phyloP scores from a whole-genome alignment of 2,888 invertebrate genomes.

The Lasiommata megera region DNA sequence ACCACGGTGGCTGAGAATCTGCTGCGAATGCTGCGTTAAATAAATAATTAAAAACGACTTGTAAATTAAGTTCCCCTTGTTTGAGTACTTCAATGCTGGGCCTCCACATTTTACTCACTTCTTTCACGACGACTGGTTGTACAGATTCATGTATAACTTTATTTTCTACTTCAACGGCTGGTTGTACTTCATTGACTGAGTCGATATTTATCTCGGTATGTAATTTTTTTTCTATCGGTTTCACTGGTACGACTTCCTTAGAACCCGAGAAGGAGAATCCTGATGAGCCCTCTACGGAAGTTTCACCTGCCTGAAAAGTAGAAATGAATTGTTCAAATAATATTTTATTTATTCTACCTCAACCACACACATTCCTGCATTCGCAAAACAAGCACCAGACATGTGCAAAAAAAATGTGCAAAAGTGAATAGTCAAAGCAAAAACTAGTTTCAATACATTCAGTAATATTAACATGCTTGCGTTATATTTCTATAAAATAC shows the following conservation, averaged over 20 bases:
- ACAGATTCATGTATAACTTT: slow-evolving; percentile 25
- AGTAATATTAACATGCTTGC: slow-evolving; percentile 21
- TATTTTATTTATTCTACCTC: not conserved
- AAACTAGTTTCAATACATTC: not conserved
- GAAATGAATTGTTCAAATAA: not conserved
- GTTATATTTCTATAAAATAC: not conserved
- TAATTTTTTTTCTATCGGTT: slow-evolving; percentile 56
- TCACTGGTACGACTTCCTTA: slow-evolving; percentile 37
- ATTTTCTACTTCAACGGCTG: slow-evolving; percentile 23
- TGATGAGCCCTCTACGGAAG: slow-evolving; percentile 46
- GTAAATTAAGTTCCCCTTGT: slow-evolving; percentile 37
- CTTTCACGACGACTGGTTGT: slow-evolving; percentile 52
- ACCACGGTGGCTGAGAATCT: slow-evolving; percentile 37
- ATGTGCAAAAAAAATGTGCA: slow-evolving; percentile 1
- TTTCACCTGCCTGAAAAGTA: slow-evolving; percentile 54
- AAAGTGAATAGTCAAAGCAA: not conserved
- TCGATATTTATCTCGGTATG: slow-evolving; percentile 39
- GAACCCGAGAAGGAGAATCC: slow-evolving; percentile 52
- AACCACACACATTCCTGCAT: not conserved
- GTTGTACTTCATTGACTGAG: slow-evolving; percentile 41
- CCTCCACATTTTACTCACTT: slow-evolving; percentile 59
- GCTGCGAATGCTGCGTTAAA: slow-evolving; percentile 39
- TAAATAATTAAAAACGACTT: slow-evolving; percentile 45
- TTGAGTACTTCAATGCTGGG: slow-evolving; percentile 27
- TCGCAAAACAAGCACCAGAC: not conserved